These are phyloP conservation scores for Poecilia latipinna DNA, from an alignment of 2,113 vertebrate species.

Conservation along the genomic window DNA sequence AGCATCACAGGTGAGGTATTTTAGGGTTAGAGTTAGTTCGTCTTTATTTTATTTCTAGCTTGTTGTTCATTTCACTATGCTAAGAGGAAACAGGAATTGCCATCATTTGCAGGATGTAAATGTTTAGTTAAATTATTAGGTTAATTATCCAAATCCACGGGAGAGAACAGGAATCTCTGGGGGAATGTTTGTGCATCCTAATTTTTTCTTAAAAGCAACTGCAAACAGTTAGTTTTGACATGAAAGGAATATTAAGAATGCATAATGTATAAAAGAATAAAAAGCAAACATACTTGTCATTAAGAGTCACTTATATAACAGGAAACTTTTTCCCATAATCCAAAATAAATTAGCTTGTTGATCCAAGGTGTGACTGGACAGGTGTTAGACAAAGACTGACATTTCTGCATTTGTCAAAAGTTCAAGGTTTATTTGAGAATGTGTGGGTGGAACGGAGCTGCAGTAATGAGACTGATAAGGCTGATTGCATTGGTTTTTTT, in stretches of 20 bases:
- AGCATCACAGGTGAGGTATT: conserved; percentile 51
- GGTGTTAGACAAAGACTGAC: not conserved
- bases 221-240: not conserved
- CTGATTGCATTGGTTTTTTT: conserved; percentile 7
- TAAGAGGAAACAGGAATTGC: not conserved
- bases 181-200: not conserved
- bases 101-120: not conserved
- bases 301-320: not conserved
- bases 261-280: not conserved
- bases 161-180: not conserved
- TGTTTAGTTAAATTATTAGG: not conserved
- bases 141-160: not conserved
- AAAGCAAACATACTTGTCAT: not conserved
- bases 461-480: conserved; percentile 33
- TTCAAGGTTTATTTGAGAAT: conserved; percentile 25
- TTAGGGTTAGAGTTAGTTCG: not conserved
- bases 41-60: not conserved
- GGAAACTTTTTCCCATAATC: not conserved
- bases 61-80: not conserved
- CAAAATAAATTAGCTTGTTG: not conserved
- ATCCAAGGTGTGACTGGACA: not conserved
- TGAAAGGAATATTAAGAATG: not conserved
- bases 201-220: not conserved
- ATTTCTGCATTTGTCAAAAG: conserved; percentile 20
- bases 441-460: not conserved